Base-by-base conservation (phyloP, 1,140 invertebrate species). In the Drosophila mojavensis region DNA sequence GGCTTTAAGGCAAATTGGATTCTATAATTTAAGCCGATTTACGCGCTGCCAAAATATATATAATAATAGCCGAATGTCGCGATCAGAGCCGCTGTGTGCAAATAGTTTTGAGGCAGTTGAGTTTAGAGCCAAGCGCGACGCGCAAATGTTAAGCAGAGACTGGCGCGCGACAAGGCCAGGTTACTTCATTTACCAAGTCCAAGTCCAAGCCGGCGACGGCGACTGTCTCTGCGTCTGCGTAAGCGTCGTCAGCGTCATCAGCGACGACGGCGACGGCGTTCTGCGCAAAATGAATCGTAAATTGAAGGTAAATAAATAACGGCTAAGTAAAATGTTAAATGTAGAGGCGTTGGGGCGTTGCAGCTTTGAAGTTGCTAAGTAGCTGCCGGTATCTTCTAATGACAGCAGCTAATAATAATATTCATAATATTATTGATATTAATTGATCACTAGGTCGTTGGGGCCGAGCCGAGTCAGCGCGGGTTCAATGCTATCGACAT, bases 131-230 rank as follows among this genome's bases (percentile, higher is more conserved):
- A 69, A 83, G 76, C 62, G 75, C 70, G 64, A 62, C 64, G 67
- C 67, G 72, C 81, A 69, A 83, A 79, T 65, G 80, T 71, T 74
- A 79, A 66, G 75, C 69, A 67, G 53, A 81, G 80, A 89, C 84
- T 89, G 84, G 71, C 77, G 65, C 66, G 80, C 78, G 84, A 81
- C 84, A 89, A 89, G 84, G 84, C 80, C 79, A 80, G 78, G 51
- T 66, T 62, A 89, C 84, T 89, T 88, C 78, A 84, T 89, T 89
- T 89, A 85, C 83, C 82, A 77, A 68, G 50, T 55, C 65, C 39
- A 39, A 54, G 45, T 75, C 36, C 36, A 56, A 73, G 69, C 36
- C 63, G 53, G n/a, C 43, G 43, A 15, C 43, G 43, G 0, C 43
- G 36, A 17, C 54, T 47, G 43, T 17, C 43, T 15, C 43, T 47